Conservation (phyloP, 2,888 invertebrate genomes). For the Acholoe squamosa region DNA sequence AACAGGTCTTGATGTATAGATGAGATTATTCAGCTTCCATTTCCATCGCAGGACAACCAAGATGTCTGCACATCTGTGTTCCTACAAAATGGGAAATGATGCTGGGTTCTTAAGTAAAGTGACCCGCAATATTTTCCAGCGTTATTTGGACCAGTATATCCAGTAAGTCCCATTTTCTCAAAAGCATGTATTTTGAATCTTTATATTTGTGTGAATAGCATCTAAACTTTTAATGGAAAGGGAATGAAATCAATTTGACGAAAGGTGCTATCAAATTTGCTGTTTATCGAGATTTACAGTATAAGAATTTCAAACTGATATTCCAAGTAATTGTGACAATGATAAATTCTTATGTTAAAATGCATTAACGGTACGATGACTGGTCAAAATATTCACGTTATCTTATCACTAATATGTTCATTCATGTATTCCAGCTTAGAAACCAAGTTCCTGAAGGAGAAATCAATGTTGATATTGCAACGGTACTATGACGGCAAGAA, state of each 20-base stretch:
- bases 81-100: constrained; percentile 91
- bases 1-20: too few species aligned
- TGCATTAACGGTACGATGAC: too few species aligned
- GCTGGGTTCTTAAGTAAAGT: constrained; percentile 90
- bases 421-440: constrained; percentile 71
- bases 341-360: too few species aligned
- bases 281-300: too few species aligned
- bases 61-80: constrained; percentile 89
- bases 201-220: too few species aligned
- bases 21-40: background rate
- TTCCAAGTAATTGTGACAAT: too few species aligned
- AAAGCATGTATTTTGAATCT: too few species aligned
- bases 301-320: too few species aligned
- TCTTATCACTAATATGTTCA: background rate
- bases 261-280: too few species aligned
- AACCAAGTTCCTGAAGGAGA: constrained; percentile 87
- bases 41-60: constrained; percentile 87
- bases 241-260: too few species aligned
- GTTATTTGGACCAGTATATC: constrained; percentile 89
- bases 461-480: constrained; percentile 89
- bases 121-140: constrained; percentile 91
- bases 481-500: constrained; percentile 95
- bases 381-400: background rate
- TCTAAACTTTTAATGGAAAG: too few species aligned
- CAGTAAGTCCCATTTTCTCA: constrained; percentile 84